A percentile compares a stretch with the other conserved stretches of the same genome.
Evolutionary conservation across 2,113 vertebrate genomes (phyloP).

Genomic region (Cisticola juncidis): DNA sequence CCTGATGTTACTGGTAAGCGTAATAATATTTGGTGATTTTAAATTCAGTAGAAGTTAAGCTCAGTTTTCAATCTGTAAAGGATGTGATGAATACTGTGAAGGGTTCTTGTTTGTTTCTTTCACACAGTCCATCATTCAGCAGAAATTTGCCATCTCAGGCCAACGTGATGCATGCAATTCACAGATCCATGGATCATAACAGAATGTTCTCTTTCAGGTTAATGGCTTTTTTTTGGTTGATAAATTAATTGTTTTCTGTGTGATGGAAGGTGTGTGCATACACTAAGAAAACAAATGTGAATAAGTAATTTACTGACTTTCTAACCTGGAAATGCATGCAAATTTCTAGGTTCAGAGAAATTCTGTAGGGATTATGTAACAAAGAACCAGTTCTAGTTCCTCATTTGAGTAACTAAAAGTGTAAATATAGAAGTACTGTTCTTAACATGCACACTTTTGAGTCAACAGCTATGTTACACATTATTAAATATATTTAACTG

Average conservation of each 20-base stretch:
- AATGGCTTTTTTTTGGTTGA: neutral
- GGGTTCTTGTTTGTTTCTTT: neutral
- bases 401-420: neutral
- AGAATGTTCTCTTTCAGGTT: neutral
- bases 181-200: neutral
- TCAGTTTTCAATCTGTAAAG: neutral
- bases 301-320: neutral
- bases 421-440: neutral
- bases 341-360: neutral
- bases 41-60: neutral
- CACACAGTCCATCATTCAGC: neutral
- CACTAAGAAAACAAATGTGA: neutral
- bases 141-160: neutral
- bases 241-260: neutral
- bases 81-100: neutral
- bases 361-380: neutral
- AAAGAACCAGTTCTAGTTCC: neutral
- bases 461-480: neutral
- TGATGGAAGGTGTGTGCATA: neutral
- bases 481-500: neutral
- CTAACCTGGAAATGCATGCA: neutral
- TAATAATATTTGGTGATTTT: neutral
- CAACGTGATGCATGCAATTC: rapidly evolving
- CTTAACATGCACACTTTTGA: neutral
- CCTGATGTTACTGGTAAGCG: neutral